Base-by-base conservation (phyloP, 2,888 invertebrate genomes). In the Scelioninae gen. 1 region DNA sequence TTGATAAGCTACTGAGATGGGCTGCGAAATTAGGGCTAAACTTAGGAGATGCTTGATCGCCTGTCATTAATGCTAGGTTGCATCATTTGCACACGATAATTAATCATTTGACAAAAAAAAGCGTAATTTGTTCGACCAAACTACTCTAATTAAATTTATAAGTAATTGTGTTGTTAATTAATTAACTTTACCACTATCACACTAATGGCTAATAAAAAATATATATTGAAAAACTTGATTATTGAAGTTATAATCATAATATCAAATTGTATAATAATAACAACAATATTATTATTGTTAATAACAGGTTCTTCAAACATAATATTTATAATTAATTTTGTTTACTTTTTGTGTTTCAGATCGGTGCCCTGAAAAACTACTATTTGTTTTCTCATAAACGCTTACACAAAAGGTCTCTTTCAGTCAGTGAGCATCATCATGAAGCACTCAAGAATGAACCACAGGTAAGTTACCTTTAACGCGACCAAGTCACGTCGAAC, bases 351-450 rank as follows among this genome's bases (percentile, higher is more conserved):
- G 93, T 94, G 90, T 96, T 96, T 79, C 95, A 98, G 98, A 97
- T 98, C 92, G 98, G 98, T 84, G 95, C 96, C 82, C 93, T 98
- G 91, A 95, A 96, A 90, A 95, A 96, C 88, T 98, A 95, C 93
- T 98, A 96, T 92, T 94, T 98, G 88, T 95, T 98, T 92, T 96
- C 96, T 90, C 98, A 98, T 93, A 95, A 95, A 86, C 95, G 95
- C 88, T 94, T 98, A 78, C 95, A 96, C 91, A 98, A 97, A 93
- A 94, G 98, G 85, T 98, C 98, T 10, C 93, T 96, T 66, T 94
- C 95, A 86, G 94, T 95, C 81, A 97, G 96, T 92, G 95, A 95
- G 87, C 94, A 95, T 88, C 97, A 97, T 93, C 96, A 97, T 91
- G 93, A 94, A 90, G 95, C 95, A 88, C 94, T 98, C 85, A 95